Percentiles rank a stretch among this genome's conserved stretches.
phyloP scores from a whole-genome alignment of 1,140 invertebrate genomes.

The Phortica variegata region DNA sequence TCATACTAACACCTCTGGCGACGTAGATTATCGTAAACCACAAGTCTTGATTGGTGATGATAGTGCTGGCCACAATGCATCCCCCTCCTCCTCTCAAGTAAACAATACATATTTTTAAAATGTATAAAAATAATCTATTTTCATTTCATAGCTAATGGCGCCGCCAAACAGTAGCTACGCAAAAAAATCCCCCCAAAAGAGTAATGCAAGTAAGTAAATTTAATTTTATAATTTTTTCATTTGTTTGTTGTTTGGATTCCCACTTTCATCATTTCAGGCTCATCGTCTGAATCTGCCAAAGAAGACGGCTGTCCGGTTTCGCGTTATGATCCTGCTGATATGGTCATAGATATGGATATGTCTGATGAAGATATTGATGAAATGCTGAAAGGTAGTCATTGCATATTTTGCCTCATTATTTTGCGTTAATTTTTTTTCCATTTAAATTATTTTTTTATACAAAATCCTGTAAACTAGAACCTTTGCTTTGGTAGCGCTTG shows the following conservation, averaged over 20 bases:
- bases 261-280: slow-evolving; percentile 22
- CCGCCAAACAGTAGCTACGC: slow-evolving; percentile 25
- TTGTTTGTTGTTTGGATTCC: slow-evolving; percentile 1
- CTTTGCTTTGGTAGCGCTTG: no score
- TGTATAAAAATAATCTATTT: not conserved
- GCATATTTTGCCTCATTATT: no score
- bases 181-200: slow-evolving; percentile 53
- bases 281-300: slow-evolving; percentile 44
- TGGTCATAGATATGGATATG: slow-evolving; percentile 72
- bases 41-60: slow-evolving; percentile 12
- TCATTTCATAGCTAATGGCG: slow-evolving; percentile 25
- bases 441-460: no score
- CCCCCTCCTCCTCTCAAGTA: slow-evolving; percentile 11
- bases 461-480: no score
- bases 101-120: not conserved
- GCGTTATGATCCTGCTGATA: slow-evolving; percentile 59
- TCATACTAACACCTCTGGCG: slow-evolving; percentile 11
- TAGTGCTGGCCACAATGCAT: slow-evolving; percentile 17
- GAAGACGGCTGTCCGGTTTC: slow-evolving; percentile 35
- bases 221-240: not conserved
- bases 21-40: slow-evolving; percentile 42
- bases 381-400: slow-evolving; percentile 38
- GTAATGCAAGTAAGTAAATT: slow-evolving; percentile 48
- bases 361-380: slow-evolving; percentile 66
- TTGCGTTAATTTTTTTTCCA: no score